Evolutionary conservation across 2,113 vertebrate genomes (phyloP), one percentile per base, ranked within the genome.

Genomic region (Peucedramus taeniatus): DNA sequence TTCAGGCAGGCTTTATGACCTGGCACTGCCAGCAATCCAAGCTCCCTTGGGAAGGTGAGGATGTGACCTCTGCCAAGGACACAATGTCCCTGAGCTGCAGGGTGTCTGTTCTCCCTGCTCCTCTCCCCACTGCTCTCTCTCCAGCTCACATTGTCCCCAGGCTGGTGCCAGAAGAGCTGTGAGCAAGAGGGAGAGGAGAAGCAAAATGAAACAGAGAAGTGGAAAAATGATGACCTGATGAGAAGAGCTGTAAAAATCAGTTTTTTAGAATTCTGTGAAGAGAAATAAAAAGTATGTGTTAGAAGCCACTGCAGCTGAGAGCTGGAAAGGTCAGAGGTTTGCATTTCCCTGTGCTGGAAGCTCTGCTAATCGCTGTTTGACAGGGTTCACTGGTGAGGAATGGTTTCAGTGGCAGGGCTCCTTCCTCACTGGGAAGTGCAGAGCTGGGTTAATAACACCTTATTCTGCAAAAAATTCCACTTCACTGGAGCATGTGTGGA

Each of bases 381-480:
- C 93, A 88, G 87, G 70, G 92, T 69, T 97, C 96, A 95, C 69
- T 74, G 68, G 53, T 20, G 88, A 95, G 85, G 90, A 96, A 95
- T 37, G 68, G 44, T 91, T 87, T 65, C 92, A 10, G 81, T 8
- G 57, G 69, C 24, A 89, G 94, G 80, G 93, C 91, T 97, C 30
- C 9, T 78, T 92, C 97, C n/a, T n/a, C n/a, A 16, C 87, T 10
- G 31, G 53, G 74, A 94, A 86, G 92, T 8, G 77, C 39, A 2
- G 91, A 96, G 91, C 97, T 94, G 71, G 94, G 97, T 98, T 98
- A 98, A 98, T 98, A 97, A 97, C 97, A 97, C 93, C 97, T 98
- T 96, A 97, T 98, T 97, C 97, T 97, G 97, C 97, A 97, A 97
- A 96, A 98, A 98, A 98, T 98, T 96, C 97, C 97, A 96, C 97